Evolutionary conservation across 2,888 invertebrate species (phyloP), one percentile per base, ranked within the genome.

Genomic region (Schizotus pectinicornis): DNA sequence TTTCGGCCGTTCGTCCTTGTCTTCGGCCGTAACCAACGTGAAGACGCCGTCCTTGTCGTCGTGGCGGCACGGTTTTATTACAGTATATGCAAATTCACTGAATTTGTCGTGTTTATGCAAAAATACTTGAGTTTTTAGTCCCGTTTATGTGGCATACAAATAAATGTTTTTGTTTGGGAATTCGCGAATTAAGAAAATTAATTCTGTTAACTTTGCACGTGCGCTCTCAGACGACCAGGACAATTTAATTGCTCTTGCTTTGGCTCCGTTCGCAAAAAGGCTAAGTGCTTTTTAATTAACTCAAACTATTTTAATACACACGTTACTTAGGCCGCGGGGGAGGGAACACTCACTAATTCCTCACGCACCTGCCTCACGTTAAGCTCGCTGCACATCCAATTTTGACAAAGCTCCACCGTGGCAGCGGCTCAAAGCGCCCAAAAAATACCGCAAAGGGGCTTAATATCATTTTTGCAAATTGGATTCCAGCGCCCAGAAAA

Each of bases 61-160:
- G 42, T 49, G 39, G 47, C 52, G 50, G 8, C 31, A 51, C 22
- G 56, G 58, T 57, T 61, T 73, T 72, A 75, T 74, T 75, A 74
- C 71, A 66, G 56, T 56, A 68, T 73, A 77, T 77, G 77, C 73
- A 77, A 77, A 77, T 77, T 69, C 64, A 63, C 64, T 59, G 71
- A 74, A 76, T 76, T 76, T 75, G 74, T 75, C 72, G 73, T 74
- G 74, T 75, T 77, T 75, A 75, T 73, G 81, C 68, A 74, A 74
- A 75, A 74, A 74, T 74, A 72, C 72, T 74, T 68, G 69, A 71
- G 70, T 72, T 74, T 73, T 75, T 65, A 66, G 63, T 64, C 61
- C 63, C 70, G 70, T 70, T 73, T 71, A 70, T 69, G 69, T 69
- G 67, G 67, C 70, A 65, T 67, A 69, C 71, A 73, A 71, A 74